Conservation (phyloP, 2,113 vertebrate genomes). For the Pelecanoides urinatrix region DNA sequence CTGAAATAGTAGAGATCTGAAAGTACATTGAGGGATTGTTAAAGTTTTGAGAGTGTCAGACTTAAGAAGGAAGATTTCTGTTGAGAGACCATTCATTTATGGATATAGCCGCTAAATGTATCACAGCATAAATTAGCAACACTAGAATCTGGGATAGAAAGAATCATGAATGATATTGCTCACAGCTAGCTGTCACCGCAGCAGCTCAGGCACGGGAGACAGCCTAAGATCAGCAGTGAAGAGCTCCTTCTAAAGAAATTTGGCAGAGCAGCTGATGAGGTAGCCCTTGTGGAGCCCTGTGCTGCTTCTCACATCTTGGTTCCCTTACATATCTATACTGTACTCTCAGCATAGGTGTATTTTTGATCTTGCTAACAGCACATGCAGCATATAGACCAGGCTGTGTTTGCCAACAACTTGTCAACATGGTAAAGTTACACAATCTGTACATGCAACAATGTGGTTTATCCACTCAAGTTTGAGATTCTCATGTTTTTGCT, state of each 20-base stretch:
- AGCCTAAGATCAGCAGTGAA: background rate
- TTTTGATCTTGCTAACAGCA: background rate
- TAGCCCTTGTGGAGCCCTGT: background rate
- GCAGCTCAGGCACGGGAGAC: background rate
- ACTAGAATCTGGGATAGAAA: background rate
- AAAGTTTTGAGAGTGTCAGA: background rate
- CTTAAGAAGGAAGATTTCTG: background rate
- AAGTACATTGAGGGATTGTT: background rate
- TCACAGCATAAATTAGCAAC: background rate
- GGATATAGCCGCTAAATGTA: background rate
- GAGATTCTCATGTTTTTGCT: background rate
- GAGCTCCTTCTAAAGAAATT: background rate
- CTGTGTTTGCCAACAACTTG: background rate
- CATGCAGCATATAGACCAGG: background rate
- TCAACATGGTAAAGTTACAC: background rate
- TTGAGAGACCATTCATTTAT: background rate
- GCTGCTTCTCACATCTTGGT: background rate
- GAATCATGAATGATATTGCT: background rate
- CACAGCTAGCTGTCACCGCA: background rate
- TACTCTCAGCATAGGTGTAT: background rate
- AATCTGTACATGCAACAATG: background rate
- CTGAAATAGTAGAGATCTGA: background rate
- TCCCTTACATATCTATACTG: fast-evolving
- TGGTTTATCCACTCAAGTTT: background rate
- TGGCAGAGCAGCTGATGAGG: background rate